Percentiles rank a stretch among this genome's conserved stretches.
Evolutionary conservation across 2,888 invertebrate genomes (phyloP).

Genomic region (Carpatolechia fugitivella): DNA sequence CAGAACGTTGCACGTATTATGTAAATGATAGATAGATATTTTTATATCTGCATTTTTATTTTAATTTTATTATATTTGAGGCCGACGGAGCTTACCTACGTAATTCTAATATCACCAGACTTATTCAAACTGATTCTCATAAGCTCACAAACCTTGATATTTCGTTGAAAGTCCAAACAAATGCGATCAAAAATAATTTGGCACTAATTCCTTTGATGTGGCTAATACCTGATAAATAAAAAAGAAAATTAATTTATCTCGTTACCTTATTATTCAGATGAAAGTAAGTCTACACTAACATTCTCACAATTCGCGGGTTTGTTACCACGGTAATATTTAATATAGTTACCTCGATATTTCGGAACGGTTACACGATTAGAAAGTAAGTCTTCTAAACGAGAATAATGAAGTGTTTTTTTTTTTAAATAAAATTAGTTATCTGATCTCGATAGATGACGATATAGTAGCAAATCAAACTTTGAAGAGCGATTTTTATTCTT

Average conservation of each 20-base stretch:
- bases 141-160: slow-evolving; percentile 64
- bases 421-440: too few species aligned
- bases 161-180: slow-evolving; percentile 49
- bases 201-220: neutral
- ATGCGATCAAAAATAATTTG: slow-evolving; percentile 36
- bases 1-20: too few species aligned
- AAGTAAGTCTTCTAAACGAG: neutral
- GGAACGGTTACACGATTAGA: too few species aligned
- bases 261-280: neutral
- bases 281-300: too few species aligned
- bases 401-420: neutral
- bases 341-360: too few species aligned
- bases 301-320: too few species aligned
- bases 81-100: slow-evolving; percentile 51
- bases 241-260: neutral
- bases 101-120: slow-evolving; percentile 70
- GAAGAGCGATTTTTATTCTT: too few species aligned
- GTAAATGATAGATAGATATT: neutral
- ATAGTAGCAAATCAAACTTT: too few species aligned
- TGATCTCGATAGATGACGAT: too few species aligned
- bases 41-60: neutral
- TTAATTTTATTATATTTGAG: slow-evolving; percentile 32
- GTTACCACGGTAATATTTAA: too few species aligned
- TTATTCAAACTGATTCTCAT: slow-evolving; percentile 60
- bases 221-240: slow-evolving; percentile 7